Evolutionary conservation across 2,113 vertebrate genomes (phyloP).

Genomic region (Centrocercus urophasianus): DNA sequence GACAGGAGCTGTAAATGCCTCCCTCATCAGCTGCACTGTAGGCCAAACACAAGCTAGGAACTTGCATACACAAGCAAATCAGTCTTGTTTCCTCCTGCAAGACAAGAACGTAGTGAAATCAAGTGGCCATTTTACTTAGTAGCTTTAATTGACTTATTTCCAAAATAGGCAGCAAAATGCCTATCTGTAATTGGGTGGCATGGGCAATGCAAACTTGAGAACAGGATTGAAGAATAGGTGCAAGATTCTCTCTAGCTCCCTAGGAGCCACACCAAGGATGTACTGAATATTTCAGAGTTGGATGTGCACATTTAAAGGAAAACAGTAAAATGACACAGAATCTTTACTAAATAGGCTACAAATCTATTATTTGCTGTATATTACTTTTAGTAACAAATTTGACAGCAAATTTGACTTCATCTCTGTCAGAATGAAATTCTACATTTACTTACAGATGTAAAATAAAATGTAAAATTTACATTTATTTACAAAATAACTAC

Average conservation of each 20-base stretch:
- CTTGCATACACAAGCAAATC: not conserved
- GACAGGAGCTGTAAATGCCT: not conserved
- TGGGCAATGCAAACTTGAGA: not conserved
- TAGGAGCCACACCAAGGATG: not conserved
- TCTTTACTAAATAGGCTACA: not conserved
- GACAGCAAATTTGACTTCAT: not conserved
- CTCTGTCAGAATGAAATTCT: not conserved
- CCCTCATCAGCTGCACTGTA: not conserved
- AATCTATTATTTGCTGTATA: not conserved
- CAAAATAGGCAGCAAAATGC: not conserved
- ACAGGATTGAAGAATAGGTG: not conserved
- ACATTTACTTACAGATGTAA: conserved; percentile 15
- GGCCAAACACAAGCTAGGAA: not conserved
- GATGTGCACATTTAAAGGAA: not conserved
- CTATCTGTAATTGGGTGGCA: rapidly evolving
- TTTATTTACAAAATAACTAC: not conserved
- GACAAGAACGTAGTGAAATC: not conserved
- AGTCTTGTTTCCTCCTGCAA: not conserved
- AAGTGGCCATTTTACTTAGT: not conserved
- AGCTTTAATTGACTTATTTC: not conserved
- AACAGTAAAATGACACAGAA: not conserved
- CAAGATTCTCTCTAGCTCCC: not conserved
- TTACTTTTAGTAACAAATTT: not conserved
- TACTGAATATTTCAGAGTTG: not conserved
- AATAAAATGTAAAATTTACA: not conserved